A percentile compares a stretch with the other conserved stretches of the same genome.
phyloP scores from a whole-genome alignment of 2,113 vertebrate species.

The Takifugu flavidus region DNA sequence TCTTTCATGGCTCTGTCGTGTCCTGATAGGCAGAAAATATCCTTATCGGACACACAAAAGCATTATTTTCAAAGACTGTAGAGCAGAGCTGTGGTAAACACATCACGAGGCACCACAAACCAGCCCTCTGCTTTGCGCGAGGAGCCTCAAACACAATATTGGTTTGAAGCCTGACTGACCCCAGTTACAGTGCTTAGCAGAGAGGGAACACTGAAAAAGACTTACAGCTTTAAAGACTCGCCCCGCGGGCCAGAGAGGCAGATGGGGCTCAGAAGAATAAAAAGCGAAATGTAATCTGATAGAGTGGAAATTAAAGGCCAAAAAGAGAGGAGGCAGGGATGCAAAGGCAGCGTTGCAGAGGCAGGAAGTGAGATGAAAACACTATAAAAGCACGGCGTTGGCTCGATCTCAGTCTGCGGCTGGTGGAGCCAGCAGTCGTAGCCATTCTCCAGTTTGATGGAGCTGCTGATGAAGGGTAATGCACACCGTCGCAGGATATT shows the following conservation, averaged over 20 bases:
- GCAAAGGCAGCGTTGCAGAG: slow-evolving; percentile 43
- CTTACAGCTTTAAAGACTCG: slow-evolving; percentile 48
- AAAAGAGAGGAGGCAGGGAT: slow-evolving; percentile 62
- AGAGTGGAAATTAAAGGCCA: slow-evolving; percentile 63
- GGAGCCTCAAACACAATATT: slow-evolving; percentile 49
- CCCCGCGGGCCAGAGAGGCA: slow-evolving; percentile 44
- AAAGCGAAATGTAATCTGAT: slow-evolving; percentile 66
- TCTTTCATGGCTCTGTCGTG: slow-evolving; percentile 40
- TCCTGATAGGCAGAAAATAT: neutral
- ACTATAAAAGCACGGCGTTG: slow-evolving; percentile 62
- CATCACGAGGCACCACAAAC: slow-evolving; percentile 22
- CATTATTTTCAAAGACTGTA: slow-evolving; percentile 6
- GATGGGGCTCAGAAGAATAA: slow-evolving; percentile 57
- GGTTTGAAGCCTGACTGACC: slow-evolving; percentile 63
- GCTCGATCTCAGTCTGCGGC: slow-evolving; percentile 35
- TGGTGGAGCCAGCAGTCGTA: slow-evolving; percentile 48
- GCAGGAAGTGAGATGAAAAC: slow-evolving; percentile 47
- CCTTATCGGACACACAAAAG: neutral
- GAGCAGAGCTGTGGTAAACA: slow-evolving; percentile 6
- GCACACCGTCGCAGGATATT: slow-evolving; percentile 67
- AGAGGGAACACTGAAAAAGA: slow-evolving; percentile 41
- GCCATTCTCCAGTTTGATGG: slow-evolving; percentile 67
- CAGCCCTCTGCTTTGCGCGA: too few species aligned
- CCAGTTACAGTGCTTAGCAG: slow-evolving; percentile 54
- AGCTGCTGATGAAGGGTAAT: slow-evolving; percentile 68